Evolutionary conservation across 2,888 invertebrate species (phyloP).

Genomic region (Augiades crinisus): DNA sequence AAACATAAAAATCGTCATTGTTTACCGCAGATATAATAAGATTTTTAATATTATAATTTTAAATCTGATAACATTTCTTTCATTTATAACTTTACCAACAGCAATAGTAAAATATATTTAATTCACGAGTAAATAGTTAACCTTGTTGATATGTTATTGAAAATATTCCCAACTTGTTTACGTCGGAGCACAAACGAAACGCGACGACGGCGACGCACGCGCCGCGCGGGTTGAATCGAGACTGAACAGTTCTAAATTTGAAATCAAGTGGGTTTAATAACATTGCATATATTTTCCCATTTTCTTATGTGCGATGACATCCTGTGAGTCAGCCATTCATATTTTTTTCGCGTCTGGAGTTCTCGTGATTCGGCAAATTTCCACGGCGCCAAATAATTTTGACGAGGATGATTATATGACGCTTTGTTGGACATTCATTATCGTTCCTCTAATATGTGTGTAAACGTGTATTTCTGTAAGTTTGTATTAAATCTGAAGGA

Average conservation of each 20-base stretch:
- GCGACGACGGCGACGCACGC: conserved; percentile 57
- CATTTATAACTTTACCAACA: neutral
- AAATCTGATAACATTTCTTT: too few species aligned
- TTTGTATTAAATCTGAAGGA: too few species aligned
- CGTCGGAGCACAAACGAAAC: neutral
- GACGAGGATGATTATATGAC: neutral
- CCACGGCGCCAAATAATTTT: conserved; percentile 15
- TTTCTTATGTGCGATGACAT: conserved; percentile 60
- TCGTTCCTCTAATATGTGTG: neutral
- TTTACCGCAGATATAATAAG: too few species aligned
- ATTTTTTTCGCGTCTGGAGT: conserved; percentile 39
- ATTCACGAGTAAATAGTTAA: neutral
- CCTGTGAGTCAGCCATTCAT: conserved; percentile 56
- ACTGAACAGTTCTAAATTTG: conserved; percentile 76
- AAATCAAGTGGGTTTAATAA: conserved; percentile 75
- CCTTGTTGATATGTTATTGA: neutral
- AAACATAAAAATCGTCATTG: too few species aligned
- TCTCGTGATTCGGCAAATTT: conserved; percentile 25
- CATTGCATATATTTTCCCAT: conserved; percentile 72
- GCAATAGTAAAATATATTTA: neutral
- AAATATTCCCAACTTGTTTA: conserved; percentile 6
- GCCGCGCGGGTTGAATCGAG: conserved; percentile 49
- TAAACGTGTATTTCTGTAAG: neutral
- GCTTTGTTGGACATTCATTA: conserved; percentile 1
- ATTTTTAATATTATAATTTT: too few species aligned